A percentile compares a stretch with the other conserved stretches of the same genome.
These are phyloP conservation scores for Zapornia atra DNA, from an alignment of 2,113 vertebrate species.

Conservation along the genomic window DNA sequence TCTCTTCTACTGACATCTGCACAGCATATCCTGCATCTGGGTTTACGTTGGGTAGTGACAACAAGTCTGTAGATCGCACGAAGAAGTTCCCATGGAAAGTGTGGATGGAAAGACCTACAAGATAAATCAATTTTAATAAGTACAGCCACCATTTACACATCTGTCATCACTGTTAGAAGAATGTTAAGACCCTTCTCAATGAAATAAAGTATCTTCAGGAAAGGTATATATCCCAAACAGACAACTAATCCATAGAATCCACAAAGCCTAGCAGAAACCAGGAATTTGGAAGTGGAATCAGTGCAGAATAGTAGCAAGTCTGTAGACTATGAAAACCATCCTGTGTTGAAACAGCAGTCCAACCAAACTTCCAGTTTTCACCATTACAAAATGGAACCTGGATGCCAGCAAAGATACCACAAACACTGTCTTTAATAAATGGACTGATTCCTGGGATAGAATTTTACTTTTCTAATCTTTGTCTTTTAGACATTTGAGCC, in stretches of 20 bases:
- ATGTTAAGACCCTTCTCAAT: background rate
- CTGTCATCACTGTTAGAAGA: background rate
- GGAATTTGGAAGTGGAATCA: background rate
- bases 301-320: background rate
- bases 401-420: background rate
- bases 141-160: background rate
- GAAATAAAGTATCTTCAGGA: background rate
- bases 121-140: background rate
- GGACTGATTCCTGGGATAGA: background rate
- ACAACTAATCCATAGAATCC: background rate
- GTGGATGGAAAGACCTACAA: slow-evolving; percentile 93
- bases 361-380: background rate
- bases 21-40: slow-evolving; percentile 96
- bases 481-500: background rate
- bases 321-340: background rate
- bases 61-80: slow-evolving; percentile 92
- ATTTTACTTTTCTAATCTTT: background rate
- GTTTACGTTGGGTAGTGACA: slow-evolving; percentile 95
- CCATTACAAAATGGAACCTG: background rate
- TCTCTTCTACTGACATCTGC: slow-evolving; percentile 97
- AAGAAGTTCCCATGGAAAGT: slow-evolving; percentile 99
- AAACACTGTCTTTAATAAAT: background rate
- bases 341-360: background rate
- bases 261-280: background rate
- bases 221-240: background rate